Evolutionary conservation across 2,888 invertebrate species (phyloP).

Genomic region (Platycnemis pennipes): DNA sequence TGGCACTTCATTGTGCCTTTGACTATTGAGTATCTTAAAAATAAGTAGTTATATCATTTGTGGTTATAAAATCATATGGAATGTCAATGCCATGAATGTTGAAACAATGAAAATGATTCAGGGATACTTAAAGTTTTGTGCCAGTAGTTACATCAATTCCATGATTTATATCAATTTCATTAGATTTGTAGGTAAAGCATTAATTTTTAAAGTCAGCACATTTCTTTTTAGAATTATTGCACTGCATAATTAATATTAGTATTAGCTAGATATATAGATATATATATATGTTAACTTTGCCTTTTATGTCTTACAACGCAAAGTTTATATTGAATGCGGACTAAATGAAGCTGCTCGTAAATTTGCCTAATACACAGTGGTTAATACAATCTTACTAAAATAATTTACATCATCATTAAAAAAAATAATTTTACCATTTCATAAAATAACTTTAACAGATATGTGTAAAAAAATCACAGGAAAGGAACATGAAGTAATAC

Average conservation of each 20-base stretch:
- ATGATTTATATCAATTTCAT: too few relatives aligned
- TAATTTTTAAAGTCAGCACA: slow-evolving; percentile 26
- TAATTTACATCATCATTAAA: slow-evolving; percentile 15
- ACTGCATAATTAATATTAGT: slow-evolving; percentile 33
- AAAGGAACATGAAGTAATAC: slow-evolving; percentile 51
- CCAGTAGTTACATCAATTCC: slow-evolving; percentile 6
- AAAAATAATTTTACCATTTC: slow-evolving; percentile 39
- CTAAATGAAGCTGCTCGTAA: slow-evolving; percentile 55
- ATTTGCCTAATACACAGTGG: slow-evolving; percentile 12
- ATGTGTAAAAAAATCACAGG: slow-evolving; percentile 62
- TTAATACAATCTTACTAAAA: neutral
- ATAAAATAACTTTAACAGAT: slow-evolving; percentile 51
- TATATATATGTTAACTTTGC: slow-evolving; percentile 26
- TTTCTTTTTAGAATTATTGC: neutral
- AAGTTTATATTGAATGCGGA: neutral
- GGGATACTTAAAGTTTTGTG: slow-evolving; percentile 44
- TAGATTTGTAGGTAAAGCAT: neutral
- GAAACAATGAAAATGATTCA: slow-evolving; percentile 25
- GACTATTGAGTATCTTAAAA: neutral
- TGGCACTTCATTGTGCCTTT: slow-evolving; percentile 41
- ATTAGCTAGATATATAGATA: slow-evolving; percentile 54
- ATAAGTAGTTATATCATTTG: neutral
- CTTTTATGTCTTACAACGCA: neutral
- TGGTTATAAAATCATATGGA: slow-evolving; percentile 42
- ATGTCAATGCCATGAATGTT: slow-evolving; percentile 24